Percentiles rank a stretch among this genome's conserved stretches.
These are phyloP conservation scores for Clupea harengus DNA, from an alignment of 2,113 vertebrate species.

Conservation along the genomic window DNA sequence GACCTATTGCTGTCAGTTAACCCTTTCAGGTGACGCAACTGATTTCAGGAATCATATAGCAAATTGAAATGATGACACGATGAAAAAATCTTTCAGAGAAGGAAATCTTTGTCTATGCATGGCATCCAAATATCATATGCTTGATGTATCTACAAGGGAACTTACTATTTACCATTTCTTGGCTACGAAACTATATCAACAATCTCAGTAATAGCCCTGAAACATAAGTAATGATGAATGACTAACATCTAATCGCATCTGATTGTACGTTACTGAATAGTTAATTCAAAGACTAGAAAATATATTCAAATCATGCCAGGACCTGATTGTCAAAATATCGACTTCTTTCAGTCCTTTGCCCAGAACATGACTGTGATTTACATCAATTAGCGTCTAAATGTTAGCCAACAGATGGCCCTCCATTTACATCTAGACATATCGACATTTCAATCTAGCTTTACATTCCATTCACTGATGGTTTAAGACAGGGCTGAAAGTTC, in stretches of 20 bases:
- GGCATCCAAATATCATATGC: too few relatives aligned
- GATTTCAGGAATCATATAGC: not conserved
- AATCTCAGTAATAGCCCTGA: not conserved
- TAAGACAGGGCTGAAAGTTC: not conserved
- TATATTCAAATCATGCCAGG: too few relatives aligned
- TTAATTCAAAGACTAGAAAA: too few relatives aligned
- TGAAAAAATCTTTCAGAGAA: not conserved
- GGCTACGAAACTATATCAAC: too few relatives aligned
- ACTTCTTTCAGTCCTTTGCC: conserved; percentile 66
- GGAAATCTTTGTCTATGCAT: not conserved
- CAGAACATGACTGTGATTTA: conserved; percentile 64
- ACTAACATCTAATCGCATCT: not conserved
- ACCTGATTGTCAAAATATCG: not conserved
- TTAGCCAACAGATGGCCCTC: conserved; percentile 59
- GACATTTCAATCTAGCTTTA: conserved; percentile 49
- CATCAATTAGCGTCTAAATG: conserved; percentile 71
- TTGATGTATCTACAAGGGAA: too few relatives aligned
- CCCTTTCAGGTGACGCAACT: not conserved
- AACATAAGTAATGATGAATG: not conserved
- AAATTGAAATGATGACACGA: conserved; percentile 47
- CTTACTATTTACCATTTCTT: too few relatives aligned
- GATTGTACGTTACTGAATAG: not conserved
- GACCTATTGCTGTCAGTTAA: not conserved
- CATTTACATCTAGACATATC: conserved; percentile 45
- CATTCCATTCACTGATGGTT: not conserved